Conservation (phyloP, 2,888 invertebrate genomes). For the Agrochola lota region DNA sequence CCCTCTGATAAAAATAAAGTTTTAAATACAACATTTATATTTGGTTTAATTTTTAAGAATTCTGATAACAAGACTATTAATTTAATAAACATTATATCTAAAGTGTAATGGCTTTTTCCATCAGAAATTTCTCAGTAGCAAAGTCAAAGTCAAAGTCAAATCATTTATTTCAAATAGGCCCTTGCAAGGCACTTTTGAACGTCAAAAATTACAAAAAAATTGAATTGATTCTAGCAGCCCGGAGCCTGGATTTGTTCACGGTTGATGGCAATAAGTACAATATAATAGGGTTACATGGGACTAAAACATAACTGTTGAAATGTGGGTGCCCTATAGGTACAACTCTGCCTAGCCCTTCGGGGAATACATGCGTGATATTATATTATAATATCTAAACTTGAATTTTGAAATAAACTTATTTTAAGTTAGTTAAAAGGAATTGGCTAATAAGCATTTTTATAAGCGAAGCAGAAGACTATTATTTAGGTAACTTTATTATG, state of each 20-base stretch:
- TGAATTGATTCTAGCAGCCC: too few relatives aligned
- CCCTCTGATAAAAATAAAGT: constrained; percentile 24
- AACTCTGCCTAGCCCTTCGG: not conserved
- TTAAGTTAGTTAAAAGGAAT: not conserved
- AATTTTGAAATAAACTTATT: not conserved
- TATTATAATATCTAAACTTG: not conserved
- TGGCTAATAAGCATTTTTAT: not conserved
- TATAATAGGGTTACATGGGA: not conserved
- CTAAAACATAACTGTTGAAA: not conserved
- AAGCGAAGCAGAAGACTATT: not conserved
- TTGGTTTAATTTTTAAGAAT: constrained; percentile 31
- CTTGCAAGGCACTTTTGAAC: too few relatives aligned
- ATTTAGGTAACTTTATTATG: not conserved
- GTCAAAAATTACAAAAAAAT: too few relatives aligned
- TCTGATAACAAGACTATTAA: constrained; percentile 2
- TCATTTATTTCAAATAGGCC: too few relatives aligned
- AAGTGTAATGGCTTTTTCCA: not conserved
- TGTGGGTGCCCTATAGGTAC: not conserved
- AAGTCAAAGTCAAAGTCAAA: too few relatives aligned
- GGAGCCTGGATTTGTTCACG: not conserved
- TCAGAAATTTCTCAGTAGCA: not conserved
- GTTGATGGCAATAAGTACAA: not conserved
- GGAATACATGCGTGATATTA: not conserved
- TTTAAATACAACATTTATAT: constrained; percentile 23
- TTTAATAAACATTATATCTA: not conserved